phyloP scores from a whole-genome alignment of 2,113 vertebrate species.

The Periophthalmus modestus region DNA sequence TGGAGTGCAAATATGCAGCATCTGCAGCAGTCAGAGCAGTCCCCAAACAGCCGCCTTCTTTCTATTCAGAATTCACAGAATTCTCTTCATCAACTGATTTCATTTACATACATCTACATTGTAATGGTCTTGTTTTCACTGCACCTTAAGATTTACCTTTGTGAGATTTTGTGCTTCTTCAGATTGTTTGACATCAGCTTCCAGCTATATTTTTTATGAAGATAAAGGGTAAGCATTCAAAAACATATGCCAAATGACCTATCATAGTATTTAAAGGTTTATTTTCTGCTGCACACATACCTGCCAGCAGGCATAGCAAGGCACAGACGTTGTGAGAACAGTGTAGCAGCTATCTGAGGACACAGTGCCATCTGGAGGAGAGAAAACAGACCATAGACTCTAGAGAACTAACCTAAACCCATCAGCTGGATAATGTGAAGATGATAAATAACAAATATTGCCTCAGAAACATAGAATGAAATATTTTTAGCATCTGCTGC shows the following conservation, averaged over 20 bases:
- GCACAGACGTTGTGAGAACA: conserved; percentile 85
- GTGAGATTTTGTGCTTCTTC: conserved; percentile 83
- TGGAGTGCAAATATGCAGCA: conserved; percentile 81
- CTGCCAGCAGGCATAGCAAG: conserved; percentile 89
- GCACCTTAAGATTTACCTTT: conserved; percentile 68
- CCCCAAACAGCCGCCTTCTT: conserved; percentile 83
- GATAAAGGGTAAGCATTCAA: not conserved
- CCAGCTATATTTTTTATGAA: conserved; percentile 76
- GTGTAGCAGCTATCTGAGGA: conserved; percentile 84
- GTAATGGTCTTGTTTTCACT: not conserved
- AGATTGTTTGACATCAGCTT: conserved; percentile 87
- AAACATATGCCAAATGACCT: not conserved
- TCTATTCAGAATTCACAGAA: conserved; percentile 45
- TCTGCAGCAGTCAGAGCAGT: conserved; percentile 81
- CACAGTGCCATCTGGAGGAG: conserved; percentile 88
- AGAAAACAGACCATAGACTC: conserved; percentile 23
- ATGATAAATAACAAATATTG: conserved; percentile 20
- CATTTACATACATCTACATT: conserved; percentile 2
- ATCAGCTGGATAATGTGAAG: conserved; percentile 14
- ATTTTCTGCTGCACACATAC: conserved; percentile 67
- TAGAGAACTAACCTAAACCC: not conserved
- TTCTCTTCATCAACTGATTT: not conserved
- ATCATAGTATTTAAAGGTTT: not conserved
- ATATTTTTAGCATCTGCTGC: conserved; percentile 32
- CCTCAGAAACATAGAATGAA: not conserved